Evolutionary conservation across 2,888 invertebrate genomes (phyloP), one percentile per base, ranked within the genome.

Genomic region (Mimachlamys varia): DNA sequence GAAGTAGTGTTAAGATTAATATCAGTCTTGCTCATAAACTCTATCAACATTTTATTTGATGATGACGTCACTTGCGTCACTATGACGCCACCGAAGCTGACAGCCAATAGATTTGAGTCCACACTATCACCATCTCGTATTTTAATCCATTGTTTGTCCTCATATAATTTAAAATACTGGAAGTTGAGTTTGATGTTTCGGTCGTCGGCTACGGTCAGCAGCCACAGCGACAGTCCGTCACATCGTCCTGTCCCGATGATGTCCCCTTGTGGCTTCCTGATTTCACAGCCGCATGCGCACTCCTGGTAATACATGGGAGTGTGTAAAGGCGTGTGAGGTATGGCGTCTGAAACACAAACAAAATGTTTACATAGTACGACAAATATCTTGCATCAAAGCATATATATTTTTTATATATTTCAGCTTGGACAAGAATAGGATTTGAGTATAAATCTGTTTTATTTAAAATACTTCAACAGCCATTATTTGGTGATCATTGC

Each of bases 191-290:
- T 94, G 37, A 96, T 94, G 33, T 92, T 89, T 58, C 94, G 92
- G 27, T 93, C 92, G 2, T 91, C 89, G 12, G 88, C 89, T 3
- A 94, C 95, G 22, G 91, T 90, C 50, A 96, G 93, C 15, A 94
- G 92, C 96, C 96, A 96, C 12, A 92, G 88, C 7, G 95, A 94
- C 50, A 94, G 90, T 19, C 95, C 94, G 15, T 92, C 90, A 90
- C 95, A 95, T 17, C 95, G 93, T 37, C 95, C 95, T 37, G 94
- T 94, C 15, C 95, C 95, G 17, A 95, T 94, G 49, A 96, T 95
- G 90, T 95, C 92, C 17, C 96, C 96, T 87, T 91, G 87, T 0
- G 90, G 90, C 2, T 90, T 90, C 2, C 89, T 90, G 88, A 94
- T 88, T 2, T 90, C 91, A 90, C 95, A 95, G 10, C 95, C 95